A percentile compares a stretch with the other conserved stretches of the same genome.
These are phyloP conservation scores for Seriola dumerili DNA, from an alignment of 2,113 vertebrate species.

Conservation along the genomic window DNA sequence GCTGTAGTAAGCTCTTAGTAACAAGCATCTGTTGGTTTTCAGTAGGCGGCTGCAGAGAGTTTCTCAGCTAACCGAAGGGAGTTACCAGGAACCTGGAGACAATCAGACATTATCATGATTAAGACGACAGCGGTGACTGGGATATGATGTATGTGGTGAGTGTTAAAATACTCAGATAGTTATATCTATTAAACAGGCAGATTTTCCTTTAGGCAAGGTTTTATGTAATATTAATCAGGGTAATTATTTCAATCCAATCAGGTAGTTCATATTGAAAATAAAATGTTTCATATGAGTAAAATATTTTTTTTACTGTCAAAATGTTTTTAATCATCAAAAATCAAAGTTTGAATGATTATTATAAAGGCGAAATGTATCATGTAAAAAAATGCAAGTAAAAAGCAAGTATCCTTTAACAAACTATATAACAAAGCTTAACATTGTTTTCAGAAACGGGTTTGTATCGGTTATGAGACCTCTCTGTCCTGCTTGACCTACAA, in stretches of 20 bases:
- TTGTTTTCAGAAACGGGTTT: neutral
- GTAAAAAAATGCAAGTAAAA: neutral
- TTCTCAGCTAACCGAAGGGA: neutral
- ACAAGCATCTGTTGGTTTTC: neutral
- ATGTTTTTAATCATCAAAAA: neutral
- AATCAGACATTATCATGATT: neutral
- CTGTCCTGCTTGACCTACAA: neutral
- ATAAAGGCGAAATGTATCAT: neutral
- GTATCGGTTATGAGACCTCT: neutral
- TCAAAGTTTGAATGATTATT: too few relatives aligned
- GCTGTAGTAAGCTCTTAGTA: neutral
- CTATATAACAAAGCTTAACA: neutral
- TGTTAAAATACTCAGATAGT: neutral
- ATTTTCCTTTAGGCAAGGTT: neutral
- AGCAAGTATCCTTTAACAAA: too few relatives aligned
- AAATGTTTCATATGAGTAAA: neutral
- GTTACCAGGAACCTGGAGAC: neutral
- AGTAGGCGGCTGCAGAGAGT: neutral
- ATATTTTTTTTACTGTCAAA: too few relatives aligned
- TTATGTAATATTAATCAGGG: neutral
- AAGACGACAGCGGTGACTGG: neutral
- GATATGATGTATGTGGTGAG: conserved; percentile 43
- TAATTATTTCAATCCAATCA: neutral
- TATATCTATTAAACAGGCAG: neutral
- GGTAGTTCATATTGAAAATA: neutral